Percentiles rank a stretch among this genome's conserved stretches.
Conservation (phyloP, 2,888 invertebrate species). For the Gymnosoma rotundatum region DNA sequence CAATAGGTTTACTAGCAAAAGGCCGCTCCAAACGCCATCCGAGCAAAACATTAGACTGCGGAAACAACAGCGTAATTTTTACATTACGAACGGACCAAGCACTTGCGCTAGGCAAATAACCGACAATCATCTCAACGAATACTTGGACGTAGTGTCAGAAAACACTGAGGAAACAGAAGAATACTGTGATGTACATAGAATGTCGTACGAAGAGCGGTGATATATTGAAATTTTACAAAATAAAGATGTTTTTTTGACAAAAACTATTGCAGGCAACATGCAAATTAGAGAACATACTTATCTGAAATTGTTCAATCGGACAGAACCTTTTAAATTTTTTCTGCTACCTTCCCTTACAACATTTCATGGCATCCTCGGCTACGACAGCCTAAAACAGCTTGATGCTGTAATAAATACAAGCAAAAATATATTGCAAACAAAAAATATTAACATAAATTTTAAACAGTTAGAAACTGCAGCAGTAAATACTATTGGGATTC, state of each 20-base stretch:
- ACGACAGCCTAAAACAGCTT: neutral
- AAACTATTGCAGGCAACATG: neutral
- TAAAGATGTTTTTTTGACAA: neutral
- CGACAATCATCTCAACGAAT: too few relatives aligned
- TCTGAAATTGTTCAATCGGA: neutral
- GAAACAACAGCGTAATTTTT: too few relatives aligned
- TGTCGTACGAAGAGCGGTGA: neutral
- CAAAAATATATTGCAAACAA: neutral
- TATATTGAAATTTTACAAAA: neutral
- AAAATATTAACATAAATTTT: neutral
- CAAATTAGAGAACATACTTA: neutral
- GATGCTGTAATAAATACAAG: too few relatives aligned
- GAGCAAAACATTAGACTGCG: too few relatives aligned
- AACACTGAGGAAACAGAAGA: too few relatives aligned
- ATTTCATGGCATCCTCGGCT: conserved; percentile 25
- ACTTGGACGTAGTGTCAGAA: neutral
- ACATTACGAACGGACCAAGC: too few relatives aligned
- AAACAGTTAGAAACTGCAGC: neutral
- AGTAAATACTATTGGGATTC: neutral
- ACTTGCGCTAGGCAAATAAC: too few relatives aligned
- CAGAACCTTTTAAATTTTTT: conserved; percentile 1
- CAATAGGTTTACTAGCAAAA: too few relatives aligned
- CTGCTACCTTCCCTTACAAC: conserved; percentile 17
- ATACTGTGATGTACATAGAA: too few relatives aligned
- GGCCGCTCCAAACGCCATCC: too few relatives aligned